A percentile compares a stretch with the other conserved stretches of the same genome.
Conservation (phyloP, 92 coral and sea anemone species). For the Blastomussa wellsi region DNA sequence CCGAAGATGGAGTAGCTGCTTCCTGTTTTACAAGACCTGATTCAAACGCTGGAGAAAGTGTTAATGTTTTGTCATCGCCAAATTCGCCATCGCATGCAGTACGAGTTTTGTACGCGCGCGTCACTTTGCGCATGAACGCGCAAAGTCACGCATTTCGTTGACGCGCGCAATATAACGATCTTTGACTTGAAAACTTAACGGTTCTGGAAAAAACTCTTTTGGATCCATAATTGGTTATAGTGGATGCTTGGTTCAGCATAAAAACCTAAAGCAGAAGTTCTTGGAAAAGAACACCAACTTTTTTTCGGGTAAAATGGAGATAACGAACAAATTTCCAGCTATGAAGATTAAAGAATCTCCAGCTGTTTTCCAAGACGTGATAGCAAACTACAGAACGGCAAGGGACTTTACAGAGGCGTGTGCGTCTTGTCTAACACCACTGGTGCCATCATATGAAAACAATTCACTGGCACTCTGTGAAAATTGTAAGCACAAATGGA, state of each 20-base stretch:
- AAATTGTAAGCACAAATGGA: not conserved
- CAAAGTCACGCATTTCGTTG: not conserved
- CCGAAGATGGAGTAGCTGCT: too few relatives aligned
- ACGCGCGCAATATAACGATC: not conserved
- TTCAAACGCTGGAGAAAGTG: too few relatives aligned
- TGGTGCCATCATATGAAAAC: not conserved
- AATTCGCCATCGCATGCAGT: too few relatives aligned
- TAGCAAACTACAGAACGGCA: not conserved
- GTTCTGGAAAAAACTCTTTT: not conserved
- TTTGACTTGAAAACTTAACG: not conserved
- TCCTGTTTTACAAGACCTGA: too few relatives aligned
- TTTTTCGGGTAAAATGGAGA: not conserved
- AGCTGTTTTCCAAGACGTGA: not conserved
- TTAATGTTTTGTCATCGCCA: too few relatives aligned
- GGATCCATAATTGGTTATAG: not conserved
- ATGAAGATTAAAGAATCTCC: conserved; percentile 9
- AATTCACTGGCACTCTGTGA: not conserved
- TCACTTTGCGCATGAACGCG: not conserved
- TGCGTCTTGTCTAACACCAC: not conserved
- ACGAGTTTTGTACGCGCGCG: too few relatives aligned
- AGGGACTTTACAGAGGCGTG: not conserved
- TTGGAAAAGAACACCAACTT: not conserved
- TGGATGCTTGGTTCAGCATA: not conserved
- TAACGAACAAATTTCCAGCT: not conserved
- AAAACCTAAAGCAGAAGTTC: not conserved